Base-by-base conservation (phyloP, 1,140 invertebrate genomes). In the Leptinotarsa lineolata region DNA sequence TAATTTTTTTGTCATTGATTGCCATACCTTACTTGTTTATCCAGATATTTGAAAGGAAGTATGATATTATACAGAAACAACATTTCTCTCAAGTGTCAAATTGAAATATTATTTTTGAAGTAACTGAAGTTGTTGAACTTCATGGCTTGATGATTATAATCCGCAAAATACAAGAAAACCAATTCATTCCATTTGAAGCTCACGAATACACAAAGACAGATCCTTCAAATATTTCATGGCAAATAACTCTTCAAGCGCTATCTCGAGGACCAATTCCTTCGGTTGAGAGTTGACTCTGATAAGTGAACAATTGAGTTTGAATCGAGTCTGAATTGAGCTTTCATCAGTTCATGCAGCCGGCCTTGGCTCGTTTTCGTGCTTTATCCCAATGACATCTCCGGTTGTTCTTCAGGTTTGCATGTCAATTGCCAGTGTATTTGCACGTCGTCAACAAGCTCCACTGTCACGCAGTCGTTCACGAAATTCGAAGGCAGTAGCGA, bases 361-460 rank as follows among this genome's bases (percentile, higher is more conserved):
- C 61, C 20, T 63, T 63, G 11, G 61, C 21, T 63, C 20, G 61
- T 22, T n/a, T 67, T 67, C 65, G 39, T 67, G 65, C 65, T 45
- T 45, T 67, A 67, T 67, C 65, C 39, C 65, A 24, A 67, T 67
- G 22, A 67, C 39, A 67, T 67, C 65, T 45, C 22, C 39, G 30
- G 0, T 45, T 22, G 65, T 45, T 67, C 65, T 67, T 67, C 39
- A 67, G 16, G 22, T 67, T 45, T 67, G 65, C 65, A 67, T 67
- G 65, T 67, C 39, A 45, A 67, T 67, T 67, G 61, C 61, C 61
- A 63, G 60, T 63, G 20, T 21, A 63, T 20, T 63, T 63, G 20
- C 22, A 63, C 60, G 60, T 63, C 60, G 60, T n/a, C 48, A 54
- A 54, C 48, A 8, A 54, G n/a, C 20, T 63, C 20, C 20, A 63